Evolutionary conservation across 2,888 invertebrate genomes (phyloP), one percentile per base, ranked within the genome.

Genomic region (Tipula helvola): DNA sequence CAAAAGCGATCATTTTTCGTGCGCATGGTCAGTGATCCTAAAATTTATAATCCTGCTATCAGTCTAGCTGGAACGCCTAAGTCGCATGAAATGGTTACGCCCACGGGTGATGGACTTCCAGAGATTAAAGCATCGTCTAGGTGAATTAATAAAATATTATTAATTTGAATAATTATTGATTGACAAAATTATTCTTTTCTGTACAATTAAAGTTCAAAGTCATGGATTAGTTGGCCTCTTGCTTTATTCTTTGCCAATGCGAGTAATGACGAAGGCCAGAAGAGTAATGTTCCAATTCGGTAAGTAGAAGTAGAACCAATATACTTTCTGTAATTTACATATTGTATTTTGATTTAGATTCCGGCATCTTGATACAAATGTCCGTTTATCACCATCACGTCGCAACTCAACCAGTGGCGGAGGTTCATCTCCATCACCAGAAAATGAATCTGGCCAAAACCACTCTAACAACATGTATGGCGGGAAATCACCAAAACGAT

Each of bases 1-100:
- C 96, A 97, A 91, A 97, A 98, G 92, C 94, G 98, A 86, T 97
- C 98, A 13, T 98, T 98, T 93, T 98, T 98, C 92, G 98, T 98
- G 87, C 96, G 98, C 86, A 98, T 98, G 98, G 98, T 98, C 88
- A 97, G 97, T 91, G 98, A 98, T 93, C 98, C 98, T 2, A 98
- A 98, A 92, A 96, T 98, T 89, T 97, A 97, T 93, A 97, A 97
- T 92, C 97, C 97, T 44, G 96, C 96, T 87, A 97, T 97, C 90
- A 95, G 95, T 90, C 95, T 95, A 91, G 94, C 95, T 0, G 93
- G 95, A 86, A 94, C 95, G 86, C 93, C 94, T 1, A 90, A 91
- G 87, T 92, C 92, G 7, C 87, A 90, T 87, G 91, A 92, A 87
- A 88, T 90, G 87, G 88, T 89, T 18, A 90, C 91, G 44, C 91